A percentile compares a stretch with the other conserved stretches of the same genome.
These are phyloP conservation scores for Rotaria macrura DNA, from an alignment of 2,888 invertebrate genomes.

Conservation along the genomic window DNA sequence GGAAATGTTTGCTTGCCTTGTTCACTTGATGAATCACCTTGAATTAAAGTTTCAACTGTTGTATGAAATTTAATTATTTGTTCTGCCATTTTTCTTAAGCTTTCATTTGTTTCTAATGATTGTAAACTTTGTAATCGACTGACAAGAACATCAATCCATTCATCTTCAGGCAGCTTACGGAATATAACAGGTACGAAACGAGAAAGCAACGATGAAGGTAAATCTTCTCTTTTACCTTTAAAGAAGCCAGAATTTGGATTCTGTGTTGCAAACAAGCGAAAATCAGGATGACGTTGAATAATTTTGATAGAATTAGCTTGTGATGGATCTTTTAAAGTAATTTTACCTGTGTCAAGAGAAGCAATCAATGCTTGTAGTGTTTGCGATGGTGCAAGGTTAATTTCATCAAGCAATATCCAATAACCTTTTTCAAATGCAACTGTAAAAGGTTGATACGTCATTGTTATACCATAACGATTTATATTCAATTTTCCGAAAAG, in stretches of 20 bases:
- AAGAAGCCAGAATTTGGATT: not conserved
- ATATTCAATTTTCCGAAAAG: not conserved
- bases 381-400: conserved; percentile 3
- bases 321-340: not conserved
- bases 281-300: not conserved
- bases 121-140: not conserved
- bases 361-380: not conserved
- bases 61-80: not conserved
- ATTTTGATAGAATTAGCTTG: not conserved
- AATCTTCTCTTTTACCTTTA: not conserved
- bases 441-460: not conserved
- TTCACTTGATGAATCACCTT: too few relatives aligned
- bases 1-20: not conserved
- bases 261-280: conserved; percentile 2
- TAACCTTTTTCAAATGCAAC: not conserved
- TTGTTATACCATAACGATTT: not conserved
- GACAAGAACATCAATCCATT: not conserved
- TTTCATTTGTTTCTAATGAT: too few relatives aligned
- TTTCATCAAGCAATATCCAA: not conserved
- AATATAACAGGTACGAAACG: not conserved
- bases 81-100: too few relatives aligned
- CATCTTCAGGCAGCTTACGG: not conserved
- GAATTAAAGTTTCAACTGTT: too few relatives aligned
- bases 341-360: not conserved
- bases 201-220: not conserved